These are phyloP conservation scores for Ceratosolen solmsi DNA, from an alignment of 1,140 invertebrate species.

Conservation along the genomic window DNA sequence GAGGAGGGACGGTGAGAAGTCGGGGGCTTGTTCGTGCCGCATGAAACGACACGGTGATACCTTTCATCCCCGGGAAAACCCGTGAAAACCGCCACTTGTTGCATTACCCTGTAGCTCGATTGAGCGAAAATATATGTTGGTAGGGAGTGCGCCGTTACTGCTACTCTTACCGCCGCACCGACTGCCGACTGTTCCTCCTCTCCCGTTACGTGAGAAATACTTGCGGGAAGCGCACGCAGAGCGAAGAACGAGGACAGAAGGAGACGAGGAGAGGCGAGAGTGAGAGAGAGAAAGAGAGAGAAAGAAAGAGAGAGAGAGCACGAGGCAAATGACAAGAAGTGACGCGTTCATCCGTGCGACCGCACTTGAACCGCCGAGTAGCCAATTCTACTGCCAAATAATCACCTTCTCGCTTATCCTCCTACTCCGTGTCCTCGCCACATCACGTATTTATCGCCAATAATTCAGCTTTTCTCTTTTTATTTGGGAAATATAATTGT, in stretches of 20 bases:
- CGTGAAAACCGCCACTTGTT: slow-evolving; percentile 75
- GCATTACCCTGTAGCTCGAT: slow-evolving; percentile 67
- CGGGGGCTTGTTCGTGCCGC: slow-evolving; percentile 56
- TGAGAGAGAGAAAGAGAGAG: neutral
- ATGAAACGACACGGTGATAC: slow-evolving; percentile 63
- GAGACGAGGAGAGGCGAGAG: neutral
- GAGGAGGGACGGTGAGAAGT: neutral
- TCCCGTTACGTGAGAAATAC: slow-evolving; percentile 43
- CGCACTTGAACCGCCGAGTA: slow-evolving; percentile 25
- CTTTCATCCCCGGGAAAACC: slow-evolving; percentile 72
- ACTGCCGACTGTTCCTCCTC: too few species aligned
- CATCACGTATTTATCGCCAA: neutral
- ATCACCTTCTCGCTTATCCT: slow-evolving; percentile 23
- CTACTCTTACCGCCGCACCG: slow-evolving; percentile 26
- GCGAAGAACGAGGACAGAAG: neutral
- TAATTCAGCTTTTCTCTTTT: neutral
- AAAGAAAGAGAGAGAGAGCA: neutral
- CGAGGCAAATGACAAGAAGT: slow-evolving; percentile 15
- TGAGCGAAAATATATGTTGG: slow-evolving; percentile 59
- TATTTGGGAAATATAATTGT: too few species aligned
- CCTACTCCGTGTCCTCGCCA: neutral
- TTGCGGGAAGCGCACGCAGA: slow-evolving; percentile 42
- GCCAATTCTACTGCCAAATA: slow-evolving; percentile 6
- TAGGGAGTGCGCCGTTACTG: slow-evolving; percentile 37
- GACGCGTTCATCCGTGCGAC: slow-evolving; percentile 11